Evolutionary conservation across 2,113 vertebrate genomes (phyloP).

Genomic region (Caranx melampygus): DNA sequence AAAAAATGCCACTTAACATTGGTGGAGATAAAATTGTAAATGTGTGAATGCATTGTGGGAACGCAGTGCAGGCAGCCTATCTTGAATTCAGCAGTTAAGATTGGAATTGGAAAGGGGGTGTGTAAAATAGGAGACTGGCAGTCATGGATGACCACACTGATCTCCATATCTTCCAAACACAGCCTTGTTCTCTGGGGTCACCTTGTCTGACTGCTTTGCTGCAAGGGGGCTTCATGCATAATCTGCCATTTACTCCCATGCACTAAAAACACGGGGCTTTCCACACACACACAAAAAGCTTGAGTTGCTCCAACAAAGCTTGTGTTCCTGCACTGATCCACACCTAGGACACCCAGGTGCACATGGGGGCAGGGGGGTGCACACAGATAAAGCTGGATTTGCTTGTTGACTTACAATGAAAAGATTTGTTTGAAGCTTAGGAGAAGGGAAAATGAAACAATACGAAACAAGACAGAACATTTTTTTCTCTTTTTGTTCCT

Average conservation of each 20-base stretch:
- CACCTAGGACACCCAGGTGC: conserved; percentile 48
- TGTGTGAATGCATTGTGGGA: conserved; percentile 2
- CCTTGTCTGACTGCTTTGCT: conserved; percentile 70
- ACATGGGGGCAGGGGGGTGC: not conserved
- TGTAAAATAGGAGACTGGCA: conserved; percentile 38
- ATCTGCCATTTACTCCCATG: conserved; percentile 61
- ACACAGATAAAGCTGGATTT: conserved; percentile 29
- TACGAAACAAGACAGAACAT: conserved; percentile 6
- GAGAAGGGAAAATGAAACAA: conserved; percentile 12
- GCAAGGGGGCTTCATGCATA: conserved; percentile 59
- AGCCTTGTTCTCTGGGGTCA: conserved; percentile 73
- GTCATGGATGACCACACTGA: conserved; percentile 76
- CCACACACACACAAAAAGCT: conserved; percentile 23
- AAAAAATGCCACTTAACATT: conserved; percentile 11
- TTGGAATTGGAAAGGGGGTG: conserved; percentile 7
- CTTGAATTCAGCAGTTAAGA: not conserved
- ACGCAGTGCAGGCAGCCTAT: not conserved
- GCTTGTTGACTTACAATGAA: conserved; percentile 46
- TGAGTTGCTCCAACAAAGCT: conserved; percentile 19
- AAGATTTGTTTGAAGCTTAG: conserved; percentile 33
- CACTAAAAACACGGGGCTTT: conserved; percentile 43
- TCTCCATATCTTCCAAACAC: conserved; percentile 78
- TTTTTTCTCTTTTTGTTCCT: conserved; percentile 18
- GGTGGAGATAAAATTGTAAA: not conserved
- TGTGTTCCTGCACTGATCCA: conserved; percentile 34